Conservation (phyloP, 2,888 invertebrate genomes). For the Parascotia fuliginaria region DNA sequence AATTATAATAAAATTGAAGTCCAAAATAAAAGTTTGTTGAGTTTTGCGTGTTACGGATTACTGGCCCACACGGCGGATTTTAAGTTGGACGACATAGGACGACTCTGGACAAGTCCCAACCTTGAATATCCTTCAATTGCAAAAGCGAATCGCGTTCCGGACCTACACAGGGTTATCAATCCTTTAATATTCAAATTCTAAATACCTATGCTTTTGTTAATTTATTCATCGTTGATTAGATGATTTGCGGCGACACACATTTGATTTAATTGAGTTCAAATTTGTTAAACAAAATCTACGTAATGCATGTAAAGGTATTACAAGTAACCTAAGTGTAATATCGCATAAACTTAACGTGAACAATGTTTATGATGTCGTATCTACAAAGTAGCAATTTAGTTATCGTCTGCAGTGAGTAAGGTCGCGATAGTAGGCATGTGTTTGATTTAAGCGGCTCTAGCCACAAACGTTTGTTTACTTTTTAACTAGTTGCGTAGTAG, state of each 20-base stretch:
- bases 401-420: constrained; percentile 57
- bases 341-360: constrained; percentile 39
- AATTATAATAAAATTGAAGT: constrained; percentile 58
- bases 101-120: no score
- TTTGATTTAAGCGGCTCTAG: constrained; percentile 32
- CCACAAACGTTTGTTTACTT: constrained; percentile 48
- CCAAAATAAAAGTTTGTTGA: constrained; percentile 39
- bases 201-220: constrained; percentile 23
- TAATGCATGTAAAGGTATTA: background rate
- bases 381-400: constrained; percentile 46
- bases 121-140: constrained; percentile 72
- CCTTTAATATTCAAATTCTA: constrained; percentile 52
- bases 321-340: constrained; percentile 34
- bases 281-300: background rate
- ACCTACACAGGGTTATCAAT: constrained; percentile 68
- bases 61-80: constrained; percentile 42
- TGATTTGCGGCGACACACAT: background rate
- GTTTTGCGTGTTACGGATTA: constrained; percentile 30
- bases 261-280: background rate
- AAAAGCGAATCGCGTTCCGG: constrained; percentile 57
- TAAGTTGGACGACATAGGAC: no score
- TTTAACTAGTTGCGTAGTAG: constrained; percentile 55
- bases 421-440: constrained; percentile 58
- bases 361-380: constrained; percentile 50
- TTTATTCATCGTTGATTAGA: background rate